Evolutionary conservation across 2,888 invertebrate genomes (phyloP), one percentile per base, ranked within the genome.

Genomic region (Trissolcus brochymenae): DNA sequence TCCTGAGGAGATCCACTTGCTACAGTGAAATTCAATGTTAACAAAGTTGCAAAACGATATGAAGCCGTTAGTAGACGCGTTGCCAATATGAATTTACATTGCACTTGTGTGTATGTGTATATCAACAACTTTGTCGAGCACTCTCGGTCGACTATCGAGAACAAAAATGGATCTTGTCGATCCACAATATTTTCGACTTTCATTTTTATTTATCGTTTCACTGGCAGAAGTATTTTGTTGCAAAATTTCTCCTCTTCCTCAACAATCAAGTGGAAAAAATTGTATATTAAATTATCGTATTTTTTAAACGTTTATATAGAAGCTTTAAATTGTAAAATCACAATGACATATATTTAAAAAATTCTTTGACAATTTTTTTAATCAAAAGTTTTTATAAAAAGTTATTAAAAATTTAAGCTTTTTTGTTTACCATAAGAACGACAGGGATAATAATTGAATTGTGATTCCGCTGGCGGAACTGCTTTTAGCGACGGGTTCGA

Each of bases 11-110:
- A 76, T 70, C 59, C 57, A 65, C 65, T 60, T 55, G 70, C 54
- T 50, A 25, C 65, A 66, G 64, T 66, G 71, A 66, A 76, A 76
- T 76, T 60, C 62, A 71, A 75, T 74, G 78, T 67, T 74, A 70
- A 62, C 70, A 61, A 76, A 65, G 65, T 76, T 64, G 49, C 70
- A 73, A 64, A 68, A 73, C 54, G 64, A 73, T 73, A 68, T 66
- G 70, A 73, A 60, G 54, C 51, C 41, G 75, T 68, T 64, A 64
- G 59, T 54, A 64, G 57, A 75, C 50, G 67, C 68, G 59, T 57
- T 64, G 75, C 62, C 67, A 74, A 74, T 64, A 68, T 64, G 64
- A 67, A 74, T 67, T 67, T 74, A 68, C 64, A 57, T 74, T 35
- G 25, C 35, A 35, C 43, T 14, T 17, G 9, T 35, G 43, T 57